Conservation (phyloP, 2,888 invertebrate genomes). For the Acronicta alni region DNA sequence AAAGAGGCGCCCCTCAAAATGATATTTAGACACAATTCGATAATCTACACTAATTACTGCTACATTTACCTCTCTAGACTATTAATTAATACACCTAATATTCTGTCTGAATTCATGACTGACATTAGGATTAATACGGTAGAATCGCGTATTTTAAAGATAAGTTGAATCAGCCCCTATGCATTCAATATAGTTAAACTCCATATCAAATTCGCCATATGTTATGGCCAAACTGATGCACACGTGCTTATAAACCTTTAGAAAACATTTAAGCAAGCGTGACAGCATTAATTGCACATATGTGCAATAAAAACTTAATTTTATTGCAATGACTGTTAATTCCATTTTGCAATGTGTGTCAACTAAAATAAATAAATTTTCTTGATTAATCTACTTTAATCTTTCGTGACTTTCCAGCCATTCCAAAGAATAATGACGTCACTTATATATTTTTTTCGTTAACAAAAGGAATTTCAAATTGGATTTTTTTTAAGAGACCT, state of each 20-base stretch:
- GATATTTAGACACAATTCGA: too few relatives aligned
- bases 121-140: conserved; percentile 5
- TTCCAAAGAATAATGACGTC: background rate
- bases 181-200: conserved; percentile 1
- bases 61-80: too few relatives aligned
- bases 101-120: too few relatives aligned
- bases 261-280: conserved; percentile 22
- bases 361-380: background rate
- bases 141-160: background rate
- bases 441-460: background rate
- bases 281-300: conserved; percentile 29
- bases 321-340: conserved; percentile 9
- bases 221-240: conserved; percentile 6
- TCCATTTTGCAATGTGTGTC: background rate
- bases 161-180: conserved; percentile 18
- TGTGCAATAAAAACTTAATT: conserved; percentile 30
- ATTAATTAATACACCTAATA: too few relatives aligned
- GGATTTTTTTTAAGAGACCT: conserved; percentile 13
- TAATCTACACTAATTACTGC: too few relatives aligned
- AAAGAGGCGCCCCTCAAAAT: too few relatives aligned
- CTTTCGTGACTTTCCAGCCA: conserved; percentile 11
- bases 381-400: background rate
- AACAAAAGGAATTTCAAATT: conserved; percentile 4
- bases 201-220: conserved; percentile 31
- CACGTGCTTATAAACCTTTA: conserved; percentile 31